These are phyloP conservation scores for Bubo scandiacus DNA, from an alignment of 2,113 vertebrate species.

Conservation along the genomic window DNA sequence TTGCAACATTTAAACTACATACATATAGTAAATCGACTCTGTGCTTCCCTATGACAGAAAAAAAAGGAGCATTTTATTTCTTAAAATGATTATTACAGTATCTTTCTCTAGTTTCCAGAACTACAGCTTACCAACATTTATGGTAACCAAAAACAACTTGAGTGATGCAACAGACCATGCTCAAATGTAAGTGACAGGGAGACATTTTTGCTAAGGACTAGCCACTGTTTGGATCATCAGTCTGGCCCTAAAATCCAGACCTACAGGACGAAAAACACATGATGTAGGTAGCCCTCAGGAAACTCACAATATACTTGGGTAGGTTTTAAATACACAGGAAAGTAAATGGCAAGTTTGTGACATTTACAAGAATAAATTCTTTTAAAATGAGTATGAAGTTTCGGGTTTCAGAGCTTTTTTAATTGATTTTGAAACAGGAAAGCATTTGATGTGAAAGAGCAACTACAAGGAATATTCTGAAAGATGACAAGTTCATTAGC, in stretches of 20 bases:
- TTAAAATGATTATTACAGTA: background rate
- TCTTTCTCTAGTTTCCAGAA: background rate
- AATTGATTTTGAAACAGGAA: background rate
- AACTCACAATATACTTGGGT: background rate
- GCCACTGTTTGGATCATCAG: background rate
- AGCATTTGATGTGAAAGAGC: background rate
- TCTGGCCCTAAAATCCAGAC: background rate
- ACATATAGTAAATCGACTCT: fast-evolving
- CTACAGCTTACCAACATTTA: background rate
- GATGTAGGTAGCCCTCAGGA: background rate
- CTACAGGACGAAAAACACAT: background rate
- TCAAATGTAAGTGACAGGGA: background rate
- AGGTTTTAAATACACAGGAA: background rate
- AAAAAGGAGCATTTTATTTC: background rate
- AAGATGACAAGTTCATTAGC: background rate
- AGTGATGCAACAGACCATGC: background rate
- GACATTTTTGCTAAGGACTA: background rate
- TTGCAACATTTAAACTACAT: background rate
- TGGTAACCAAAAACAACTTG: background rate
- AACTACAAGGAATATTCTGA: background rate
- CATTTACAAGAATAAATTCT: background rate
- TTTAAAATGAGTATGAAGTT: background rate
- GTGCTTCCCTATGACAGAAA: background rate
- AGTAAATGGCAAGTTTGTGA: background rate
- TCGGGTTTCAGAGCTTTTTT: background rate